Base-by-base conservation (phyloP, 2,888 invertebrate species). In the Eupeodes luniger region DNA sequence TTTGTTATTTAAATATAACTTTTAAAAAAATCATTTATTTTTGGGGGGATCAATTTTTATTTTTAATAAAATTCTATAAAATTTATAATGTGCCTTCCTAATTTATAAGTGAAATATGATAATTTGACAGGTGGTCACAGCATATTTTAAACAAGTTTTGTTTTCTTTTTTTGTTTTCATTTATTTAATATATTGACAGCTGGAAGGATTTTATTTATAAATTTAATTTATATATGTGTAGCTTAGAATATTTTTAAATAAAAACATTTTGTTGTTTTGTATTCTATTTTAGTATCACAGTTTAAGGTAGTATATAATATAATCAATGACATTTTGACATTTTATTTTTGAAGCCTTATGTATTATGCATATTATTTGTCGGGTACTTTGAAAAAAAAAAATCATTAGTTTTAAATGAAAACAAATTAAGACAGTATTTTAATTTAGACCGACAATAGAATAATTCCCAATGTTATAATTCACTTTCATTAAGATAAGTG, bases 81-180 rank as follows among this genome's bases (percentile, higher is more conserved):
- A 10, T 5, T 47, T 47, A 12, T 10, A 47, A 11, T 47, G 12
- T 47, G 11, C 10, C 12, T 40, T 40, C 40, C 5, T 40, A 40
- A 40, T 40, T 7, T 9, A 40, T 40, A 40, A 40, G 40, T 40
- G 40, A 55, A 19, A 10, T 55, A 55, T 55, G 10, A 66, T 66
- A 49, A 66, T 66, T 66, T 66, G 47, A 66, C 49, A 66, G 66
- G 66, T 66, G 47, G 27, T 27, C 47, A 49, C 11, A 19, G 12
- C 11, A 47, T 27, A 64, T 7, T 47, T 47, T 14, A 9, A 49
- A 4, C 0, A 1, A 49, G n/a, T 4, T 14, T 6, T n/a, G n/a
- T n/a, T n/a, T n/a, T n/a, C n/a, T 14, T 10, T 5, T 47, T 19
- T 19, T 27, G 1, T 64, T 40, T 19, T 19, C 19, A 44, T 64